Conservation (phyloP, 2,888 invertebrate species). For the Leucophora obtusa region DNA sequence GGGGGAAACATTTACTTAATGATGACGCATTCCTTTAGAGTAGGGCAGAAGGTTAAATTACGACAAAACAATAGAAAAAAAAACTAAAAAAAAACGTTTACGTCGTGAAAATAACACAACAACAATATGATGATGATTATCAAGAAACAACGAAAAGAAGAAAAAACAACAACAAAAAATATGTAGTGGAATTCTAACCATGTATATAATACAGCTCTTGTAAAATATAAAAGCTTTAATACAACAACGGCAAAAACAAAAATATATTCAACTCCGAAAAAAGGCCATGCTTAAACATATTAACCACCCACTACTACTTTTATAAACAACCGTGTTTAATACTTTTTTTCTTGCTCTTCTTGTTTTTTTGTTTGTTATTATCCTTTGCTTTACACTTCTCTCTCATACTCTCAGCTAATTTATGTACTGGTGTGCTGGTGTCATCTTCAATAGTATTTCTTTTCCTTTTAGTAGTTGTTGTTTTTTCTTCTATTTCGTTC, state of each 20-base stretch:
- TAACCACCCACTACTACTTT: slow-evolving; percentile 52
- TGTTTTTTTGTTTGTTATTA: neutral
- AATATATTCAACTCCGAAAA: slow-evolving; percentile 31
- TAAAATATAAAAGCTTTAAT: neutral
- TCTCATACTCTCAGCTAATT: slow-evolving; percentile 13
- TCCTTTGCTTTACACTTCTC: slow-evolving; percentile 13
- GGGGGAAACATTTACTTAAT: slow-evolving; percentile 64
- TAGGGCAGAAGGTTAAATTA: slow-evolving; percentile 75
- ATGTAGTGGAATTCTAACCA: slow-evolving; percentile 1
- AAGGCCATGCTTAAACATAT: neutral
- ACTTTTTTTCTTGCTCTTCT: neutral
- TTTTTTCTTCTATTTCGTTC: slow-evolving; percentile 14
- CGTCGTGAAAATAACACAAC: slow-evolving; percentile 34
- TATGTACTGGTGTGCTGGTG: slow-evolving; percentile 17
- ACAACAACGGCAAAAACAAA: neutral
- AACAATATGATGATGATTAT: slow-evolving; percentile 6
- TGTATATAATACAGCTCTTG: neutral
- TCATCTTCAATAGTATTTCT: slow-evolving; percentile 30
- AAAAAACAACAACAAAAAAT: slow-evolving; percentile 52
- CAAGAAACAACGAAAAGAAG: slow-evolving; percentile 13
- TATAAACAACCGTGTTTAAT: slow-evolving; percentile 33
- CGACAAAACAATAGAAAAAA: slow-evolving; percentile 50
- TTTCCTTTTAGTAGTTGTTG: too few relatives aligned
- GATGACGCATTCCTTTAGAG: slow-evolving; percentile 76
- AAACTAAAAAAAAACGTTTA: slow-evolving; percentile 36